A percentile compares a stretch with the other conserved stretches of the same genome.
Evolutionary conservation across 2,888 invertebrate genomes (phyloP).

Genomic region (Epirrita christyi): DNA sequence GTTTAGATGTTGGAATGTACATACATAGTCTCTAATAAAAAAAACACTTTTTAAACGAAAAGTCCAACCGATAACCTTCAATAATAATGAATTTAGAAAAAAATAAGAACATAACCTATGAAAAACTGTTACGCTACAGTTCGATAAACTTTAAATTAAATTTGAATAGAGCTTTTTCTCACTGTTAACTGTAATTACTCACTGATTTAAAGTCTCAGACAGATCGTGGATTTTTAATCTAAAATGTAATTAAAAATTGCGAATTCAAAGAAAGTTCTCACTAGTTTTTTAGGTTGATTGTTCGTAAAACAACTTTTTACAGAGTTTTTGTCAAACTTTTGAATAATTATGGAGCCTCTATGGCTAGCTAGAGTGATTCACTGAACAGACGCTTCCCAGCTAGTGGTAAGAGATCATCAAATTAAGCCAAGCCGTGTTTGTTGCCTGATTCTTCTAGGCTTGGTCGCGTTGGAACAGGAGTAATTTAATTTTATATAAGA

Average conservation of each 20-base stretch:
- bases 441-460: too few relatives aligned
- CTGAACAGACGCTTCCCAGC: too few relatives aligned
- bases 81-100: neutral
- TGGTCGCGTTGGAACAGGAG: too few relatives aligned
- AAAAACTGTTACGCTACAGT: neutral
- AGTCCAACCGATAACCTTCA: neutral
- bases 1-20: too few relatives aligned
- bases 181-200: slow-evolving; percentile 19
- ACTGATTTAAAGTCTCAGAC: slow-evolving; percentile 9
- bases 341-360: too few relatives aligned
- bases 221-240: slow-evolving; percentile 23
- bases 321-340: neutral
- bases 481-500: too few relatives aligned
- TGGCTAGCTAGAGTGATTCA: too few relatives aligned
- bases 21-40: too few relatives aligned
- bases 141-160: slow-evolving; percentile 20
- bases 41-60: neutral
- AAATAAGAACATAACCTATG: neutral
- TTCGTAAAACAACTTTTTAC: neutral
- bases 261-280: slow-evolving; percentile 18
- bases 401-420: too few relatives aligned
- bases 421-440: too few relatives aligned
- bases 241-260: slow-evolving; percentile 17
- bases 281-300: slow-evolving; percentile 5
- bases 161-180: slow-evolving; percentile 13